Evolutionary conservation across 2,797 vertebrate genomes (phyloP).

Genomic region (Mormyrops boulengeri): DNA sequence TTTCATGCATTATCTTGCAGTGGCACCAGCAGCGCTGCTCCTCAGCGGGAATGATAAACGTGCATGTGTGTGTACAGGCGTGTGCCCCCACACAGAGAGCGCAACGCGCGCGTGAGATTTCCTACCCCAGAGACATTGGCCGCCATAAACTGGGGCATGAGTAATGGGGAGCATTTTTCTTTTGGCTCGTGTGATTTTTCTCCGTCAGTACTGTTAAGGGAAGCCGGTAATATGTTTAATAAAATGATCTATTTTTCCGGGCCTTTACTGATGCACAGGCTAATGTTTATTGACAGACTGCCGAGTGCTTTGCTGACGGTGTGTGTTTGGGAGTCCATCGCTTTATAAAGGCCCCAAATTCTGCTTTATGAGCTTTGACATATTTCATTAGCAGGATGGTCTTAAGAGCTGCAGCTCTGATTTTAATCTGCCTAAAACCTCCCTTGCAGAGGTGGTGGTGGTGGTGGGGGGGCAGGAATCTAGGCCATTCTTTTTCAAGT

Average conservation of each 20-base stretch:
- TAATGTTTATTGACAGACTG: slow-evolving; percentile 77
- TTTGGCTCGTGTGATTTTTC: slow-evolving; percentile 33
- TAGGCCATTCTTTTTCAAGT: not conserved
- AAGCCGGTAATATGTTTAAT: slow-evolving; percentile 41
- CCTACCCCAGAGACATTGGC: not conserved
- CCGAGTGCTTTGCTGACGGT: slow-evolving; percentile 70
- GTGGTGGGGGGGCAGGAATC: not conserved
- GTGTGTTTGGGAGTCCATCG: slow-evolving; percentile 68
- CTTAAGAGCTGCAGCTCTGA: slow-evolving; percentile 67
- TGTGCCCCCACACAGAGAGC: slow-evolving; percentile 21
- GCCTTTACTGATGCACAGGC: slow-evolving; percentile 66
- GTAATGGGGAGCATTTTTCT: slow-evolving; percentile 27
- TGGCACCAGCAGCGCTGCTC: not conserved
- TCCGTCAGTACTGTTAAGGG: slow-evolving; percentile 25
- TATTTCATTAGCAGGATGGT: slow-evolving; percentile 82
- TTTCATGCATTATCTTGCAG: not conserved
- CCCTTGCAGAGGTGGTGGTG: slow-evolving; percentile 38
- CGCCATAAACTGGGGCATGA: slow-evolving; percentile 24
- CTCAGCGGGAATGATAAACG: not conserved
- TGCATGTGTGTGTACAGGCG: slow-evolving; percentile 17
- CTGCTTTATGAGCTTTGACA: slow-evolving; percentile 79
- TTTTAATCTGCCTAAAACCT: slow-evolving; percentile 68
- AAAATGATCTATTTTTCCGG: slow-evolving; percentile 47
- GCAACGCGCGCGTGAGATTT: not conserved
- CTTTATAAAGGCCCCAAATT: slow-evolving; percentile 64